phyloP scores from a whole-genome alignment of 2,113 vertebrate species.

The Microtus oregoni region DNA sequence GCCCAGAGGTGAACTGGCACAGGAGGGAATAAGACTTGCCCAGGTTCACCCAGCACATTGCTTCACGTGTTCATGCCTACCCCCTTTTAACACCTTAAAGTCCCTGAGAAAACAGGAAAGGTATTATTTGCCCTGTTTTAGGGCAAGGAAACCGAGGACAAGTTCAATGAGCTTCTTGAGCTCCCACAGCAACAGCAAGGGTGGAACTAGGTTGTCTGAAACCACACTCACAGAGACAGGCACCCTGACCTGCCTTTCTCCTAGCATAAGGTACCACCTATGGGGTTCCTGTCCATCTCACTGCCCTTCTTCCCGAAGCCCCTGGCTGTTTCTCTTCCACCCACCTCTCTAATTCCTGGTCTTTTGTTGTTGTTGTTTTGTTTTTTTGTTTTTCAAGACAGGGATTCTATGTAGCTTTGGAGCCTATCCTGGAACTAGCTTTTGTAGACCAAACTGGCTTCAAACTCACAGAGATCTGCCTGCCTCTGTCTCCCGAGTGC shows the following conservation, averaged over 20 bases:
- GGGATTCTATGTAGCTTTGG: no score
- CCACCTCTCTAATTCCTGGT: not conserved
- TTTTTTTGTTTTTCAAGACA: no score
- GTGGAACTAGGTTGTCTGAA: not conserved
- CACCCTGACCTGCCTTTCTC: not conserved
- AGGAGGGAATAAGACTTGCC: not conserved
- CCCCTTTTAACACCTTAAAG: not conserved
- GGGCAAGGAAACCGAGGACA: not conserved
- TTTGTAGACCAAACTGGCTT: no score
- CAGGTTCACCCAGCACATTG: not conserved
- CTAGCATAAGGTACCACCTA: not conserved
- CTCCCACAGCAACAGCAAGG: not conserved
- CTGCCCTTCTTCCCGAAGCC: rapidly evolving
- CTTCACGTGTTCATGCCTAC: not conserved
- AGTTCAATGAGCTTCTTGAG: not conserved
- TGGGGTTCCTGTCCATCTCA: not conserved
- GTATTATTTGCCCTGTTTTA: not conserved
- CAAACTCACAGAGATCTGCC: no score
- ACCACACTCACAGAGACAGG: not conserved
- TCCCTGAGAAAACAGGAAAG: not conserved
- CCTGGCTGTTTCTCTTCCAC: not conserved
- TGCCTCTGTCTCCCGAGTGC: no score
- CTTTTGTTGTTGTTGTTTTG: no score
- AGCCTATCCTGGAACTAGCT: no score
- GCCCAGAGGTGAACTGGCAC: not conserved